Evolutionary conservation across 2,113 vertebrate species (phyloP), one percentile per base, ranked within the genome.

Genomic region (Silurus meridionalis): DNA sequence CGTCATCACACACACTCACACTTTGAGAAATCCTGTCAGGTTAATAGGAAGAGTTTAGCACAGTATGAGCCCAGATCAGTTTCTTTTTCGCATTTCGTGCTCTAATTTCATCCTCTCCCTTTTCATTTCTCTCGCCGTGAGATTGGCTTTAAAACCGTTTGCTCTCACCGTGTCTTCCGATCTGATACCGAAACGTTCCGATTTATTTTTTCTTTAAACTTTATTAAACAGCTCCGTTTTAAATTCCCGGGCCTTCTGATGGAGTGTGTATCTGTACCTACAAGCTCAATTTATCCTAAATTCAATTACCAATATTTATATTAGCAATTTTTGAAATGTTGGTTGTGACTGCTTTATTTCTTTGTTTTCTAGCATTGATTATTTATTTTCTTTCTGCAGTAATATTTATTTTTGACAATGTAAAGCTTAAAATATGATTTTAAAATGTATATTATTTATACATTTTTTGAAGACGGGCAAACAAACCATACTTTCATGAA

Each of bases 161-260:
- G 17, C 67, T 37, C 8, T 48, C 15, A 48, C 23, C 3, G 52
- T 8, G n/a, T 28, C n/a, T 6, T 57, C 6, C 3, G 46, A 71
- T 78, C 75, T 6, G 53, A 17, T 13, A 8, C 52, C 0, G 77
- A 13, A 57, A 57, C 23, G 46, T 14, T 0, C 50, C 0, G 10
- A 11, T 15, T 37, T 0, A 8, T 15, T 58, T 15, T 58, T 58
- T 58, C 37, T 37, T 37, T 37, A 37, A 37, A 37, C 37, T 58
- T 15, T 14, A 10, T 64, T 64, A n/a, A n/a, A 17, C 17, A 2
- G 37, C 71, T 50, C 28, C 48, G 46, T 46, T 21, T 17, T 2
- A 9, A 50, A 50, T 28, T 61, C 69, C 15, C 58, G 37, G 46
- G 28, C 84, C 89, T 66, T 66, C 75, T 91, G 91, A 92, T 88